Conservation (phyloP, 2,888 invertebrate genomes). For the Noctuana brunneofusca region DNA sequence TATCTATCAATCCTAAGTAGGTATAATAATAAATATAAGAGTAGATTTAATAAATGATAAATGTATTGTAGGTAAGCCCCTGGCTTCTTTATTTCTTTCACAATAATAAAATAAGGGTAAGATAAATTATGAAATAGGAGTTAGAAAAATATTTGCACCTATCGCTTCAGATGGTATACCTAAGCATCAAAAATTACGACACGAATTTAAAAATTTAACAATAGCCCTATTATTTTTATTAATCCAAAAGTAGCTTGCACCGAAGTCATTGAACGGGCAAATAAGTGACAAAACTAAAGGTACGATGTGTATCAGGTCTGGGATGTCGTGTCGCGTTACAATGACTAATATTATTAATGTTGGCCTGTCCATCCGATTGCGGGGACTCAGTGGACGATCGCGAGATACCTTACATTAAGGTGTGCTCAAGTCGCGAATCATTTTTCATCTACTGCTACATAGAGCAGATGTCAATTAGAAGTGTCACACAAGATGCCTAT, state of each 20-base stretch:
- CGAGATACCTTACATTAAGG: conserved; percentile 72
- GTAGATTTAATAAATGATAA: no score
- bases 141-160: no score
- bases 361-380: conserved; percentile 64
- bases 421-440: conserved; percentile 70
- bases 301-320: conserved; percentile 59
- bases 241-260: background rate
- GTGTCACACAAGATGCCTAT: conserved; percentile 34
- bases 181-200: no score
- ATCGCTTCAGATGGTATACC: no score
- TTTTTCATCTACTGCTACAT: conserved; percentile 53
- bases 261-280: conserved; percentile 31
- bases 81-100: no score
- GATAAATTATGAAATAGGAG: background rate
- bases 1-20: no score
- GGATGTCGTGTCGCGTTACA: conserved; percentile 59
- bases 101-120: no score
- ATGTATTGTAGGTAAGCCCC: no score
- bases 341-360: conserved; percentile 80
- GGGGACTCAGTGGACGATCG: conserved; percentile 51
- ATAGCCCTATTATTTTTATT: no score
- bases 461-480: conserved; percentile 21
- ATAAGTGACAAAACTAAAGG: conserved; percentile 33
- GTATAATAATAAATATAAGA: no score
- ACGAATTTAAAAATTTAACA: no score